Percentiles rank a stretch among this genome's conserved stretches.
Evolutionary conservation across 2,888 invertebrate genomes (phyloP).

Genomic region (Watsonalla binaria): DNA sequence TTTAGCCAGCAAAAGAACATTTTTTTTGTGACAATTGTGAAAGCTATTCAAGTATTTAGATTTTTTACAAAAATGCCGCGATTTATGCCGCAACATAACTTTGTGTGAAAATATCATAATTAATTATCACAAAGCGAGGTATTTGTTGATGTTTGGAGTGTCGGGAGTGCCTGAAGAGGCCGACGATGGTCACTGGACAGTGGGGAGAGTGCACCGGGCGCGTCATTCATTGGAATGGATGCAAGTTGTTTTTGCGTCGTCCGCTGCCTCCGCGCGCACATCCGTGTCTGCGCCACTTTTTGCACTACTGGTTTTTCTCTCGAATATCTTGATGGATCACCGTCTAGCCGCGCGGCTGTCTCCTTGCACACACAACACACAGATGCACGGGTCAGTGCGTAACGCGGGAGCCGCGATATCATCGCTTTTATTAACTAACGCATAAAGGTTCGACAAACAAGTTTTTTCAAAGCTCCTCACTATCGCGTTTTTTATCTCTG

Average conservation of each 20-base stretch:
- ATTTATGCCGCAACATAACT: no score
- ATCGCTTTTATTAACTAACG: slow-evolving; percentile 13
- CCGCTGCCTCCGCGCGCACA: slow-evolving; percentile 33
- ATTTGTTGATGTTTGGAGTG: no score
- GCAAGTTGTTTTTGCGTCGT: slow-evolving; percentile 50
- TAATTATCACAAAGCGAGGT: no score
- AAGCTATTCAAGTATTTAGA: no score
- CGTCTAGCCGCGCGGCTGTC: slow-evolving; percentile 50
- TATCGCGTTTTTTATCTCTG: neutral
- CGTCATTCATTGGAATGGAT: slow-evolving; percentile 33
- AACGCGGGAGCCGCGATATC: slow-evolving; percentile 40
- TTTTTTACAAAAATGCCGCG: no score
- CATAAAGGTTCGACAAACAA: slow-evolving; percentile 1
- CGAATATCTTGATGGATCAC: slow-evolving; percentile 50
- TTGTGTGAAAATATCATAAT: no score
- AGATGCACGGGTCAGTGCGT: slow-evolving; percentile 36
- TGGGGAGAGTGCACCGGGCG: slow-evolving; percentile 18
- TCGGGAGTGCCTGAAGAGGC: no score
- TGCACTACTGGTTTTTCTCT: slow-evolving; percentile 55
- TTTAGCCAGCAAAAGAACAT: no score
- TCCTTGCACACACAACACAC: slow-evolving; percentile 32
- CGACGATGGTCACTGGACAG: neutral
- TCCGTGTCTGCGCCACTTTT: slow-evolving; percentile 67
- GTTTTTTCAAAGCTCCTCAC: neutral
- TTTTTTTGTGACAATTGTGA: no score